These are phyloP conservation scores for Catostylus mosaicus DNA, from an alignment of 30 jellyfish, hydroid and myxozoan species.

Conservation along the genomic window DNA sequence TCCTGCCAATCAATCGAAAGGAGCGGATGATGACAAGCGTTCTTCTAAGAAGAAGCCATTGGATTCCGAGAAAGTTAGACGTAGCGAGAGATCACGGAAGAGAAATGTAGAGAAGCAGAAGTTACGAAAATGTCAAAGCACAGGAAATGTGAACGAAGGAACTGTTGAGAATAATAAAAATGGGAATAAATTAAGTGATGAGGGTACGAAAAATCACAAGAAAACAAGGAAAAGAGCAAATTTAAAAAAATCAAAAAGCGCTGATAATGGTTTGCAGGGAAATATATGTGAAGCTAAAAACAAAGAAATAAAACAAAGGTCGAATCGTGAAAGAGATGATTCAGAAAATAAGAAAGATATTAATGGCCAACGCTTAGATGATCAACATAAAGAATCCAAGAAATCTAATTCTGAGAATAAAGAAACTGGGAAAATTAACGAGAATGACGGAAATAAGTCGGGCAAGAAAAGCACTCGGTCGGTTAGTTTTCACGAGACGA, in stretches of 20 bases:
- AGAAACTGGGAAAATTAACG: background rate
- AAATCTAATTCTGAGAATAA: background rate
- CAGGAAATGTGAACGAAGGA: background rate
- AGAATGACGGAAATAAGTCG: background rate
- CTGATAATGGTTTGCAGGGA: background rate
- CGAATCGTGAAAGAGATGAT: constrained; percentile 1
- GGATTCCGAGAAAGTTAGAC: background rate
- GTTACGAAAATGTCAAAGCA: background rate
- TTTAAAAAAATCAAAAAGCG: constrained; percentile 3
- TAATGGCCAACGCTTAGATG: background rate
- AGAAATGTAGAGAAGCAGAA: background rate
- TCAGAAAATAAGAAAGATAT: background rate
- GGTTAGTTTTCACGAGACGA: constrained; percentile 47
- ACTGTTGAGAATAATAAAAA: background rate
- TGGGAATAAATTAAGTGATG: background rate
- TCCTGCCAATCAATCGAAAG: background rate
- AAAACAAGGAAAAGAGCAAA: background rate
- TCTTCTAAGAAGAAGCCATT: background rate
- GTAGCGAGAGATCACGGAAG: background rate
- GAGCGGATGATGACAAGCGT: background rate
- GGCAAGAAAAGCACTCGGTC: constrained; percentile 22
- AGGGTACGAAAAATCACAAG: constrained; percentile 1
- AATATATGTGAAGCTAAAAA: background rate
- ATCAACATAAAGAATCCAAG: background rate
- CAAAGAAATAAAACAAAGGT: background rate